phyloP scores from a whole-genome alignment of 2,888 invertebrate genomes.

The Drosophila leonis region DNA sequence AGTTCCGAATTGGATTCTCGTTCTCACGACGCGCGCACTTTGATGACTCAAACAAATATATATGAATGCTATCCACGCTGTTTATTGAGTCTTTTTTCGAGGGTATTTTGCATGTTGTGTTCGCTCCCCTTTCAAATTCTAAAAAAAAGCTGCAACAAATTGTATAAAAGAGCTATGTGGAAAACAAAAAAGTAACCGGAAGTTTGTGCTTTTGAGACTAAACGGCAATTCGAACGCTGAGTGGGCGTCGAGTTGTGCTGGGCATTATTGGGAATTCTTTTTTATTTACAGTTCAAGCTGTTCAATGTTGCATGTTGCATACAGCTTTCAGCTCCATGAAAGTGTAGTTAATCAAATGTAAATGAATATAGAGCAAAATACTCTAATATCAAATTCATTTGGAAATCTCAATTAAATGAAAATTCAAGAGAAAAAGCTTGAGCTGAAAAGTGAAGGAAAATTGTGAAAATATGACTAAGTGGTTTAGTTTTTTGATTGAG shows the following conservation, averaged over 20 bases:
- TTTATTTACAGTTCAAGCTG: constrained; percentile 4
- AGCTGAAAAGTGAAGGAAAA: background rate
- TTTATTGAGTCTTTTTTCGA: constrained; percentile 12
- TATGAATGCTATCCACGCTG: background rate
- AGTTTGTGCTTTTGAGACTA: constrained; percentile 55
- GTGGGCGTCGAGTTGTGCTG: constrained; percentile 15
- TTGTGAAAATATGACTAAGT: no score
- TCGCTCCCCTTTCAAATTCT: constrained; percentile 28
- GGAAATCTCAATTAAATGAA: background rate
- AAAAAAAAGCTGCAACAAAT: constrained; percentile 63
- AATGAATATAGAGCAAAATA: constrained; percentile 1
- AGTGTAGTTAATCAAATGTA: constrained; percentile 13
- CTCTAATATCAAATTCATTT: background rate
- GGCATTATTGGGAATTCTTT: background rate
- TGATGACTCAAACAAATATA: constrained; percentile 41
- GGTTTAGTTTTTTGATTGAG: no score
- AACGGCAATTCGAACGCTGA: constrained; percentile 52
- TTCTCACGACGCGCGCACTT: constrained; percentile 37
- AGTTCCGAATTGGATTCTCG: constrained; percentile 24
- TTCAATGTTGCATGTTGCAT: constrained; percentile 15
- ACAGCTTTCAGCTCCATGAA: background rate
- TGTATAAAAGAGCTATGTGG: constrained; percentile 48
- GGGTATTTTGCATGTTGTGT: constrained; percentile 31
- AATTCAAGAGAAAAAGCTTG: background rate
- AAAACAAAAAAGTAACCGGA: constrained; percentile 57